Evolutionary conservation across 2,797 vertebrate species (phyloP), one percentile per base, ranked within the genome.

Genomic region (Enteromius fasciolatus): DNA sequence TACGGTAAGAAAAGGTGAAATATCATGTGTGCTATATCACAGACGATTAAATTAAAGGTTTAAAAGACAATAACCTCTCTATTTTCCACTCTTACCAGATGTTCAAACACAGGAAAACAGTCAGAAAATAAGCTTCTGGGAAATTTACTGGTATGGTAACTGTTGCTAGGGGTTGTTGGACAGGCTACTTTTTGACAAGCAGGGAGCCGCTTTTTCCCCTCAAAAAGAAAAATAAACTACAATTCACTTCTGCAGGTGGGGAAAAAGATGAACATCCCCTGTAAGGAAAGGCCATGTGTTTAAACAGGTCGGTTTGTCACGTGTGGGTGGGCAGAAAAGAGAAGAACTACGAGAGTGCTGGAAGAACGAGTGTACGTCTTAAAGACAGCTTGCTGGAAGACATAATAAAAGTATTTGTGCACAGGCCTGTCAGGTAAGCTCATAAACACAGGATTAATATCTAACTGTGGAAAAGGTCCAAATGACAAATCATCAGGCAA

Each of bases 181-280:
- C 52, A 69, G 48, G 25, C 36, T 77, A 68, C 41, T 8, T 41
- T 54, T 28, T 79, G 67, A 68, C 52, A 83, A 86, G 74, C 18
- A 17, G 11, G 73, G 68, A 28, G 46, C 10, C 28, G 41, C 25
- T 46, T 84, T 67, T 50, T 69, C 31, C 64, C 11, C 41, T 64
- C 25, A 23, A 9, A 79, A 84, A 69, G 25, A 18, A 88, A 90
- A 86, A 86, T 72, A 85, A 85, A 85, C 69, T 1, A 41, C 57
- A 85, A 85, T 79, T 75, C 76, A 76, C 61, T 76, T 28, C 41
- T 63, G 46, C 52, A 39, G 44, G 25, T 17, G 14, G 59, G 36
- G 31, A 52, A 75, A 78, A 76, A 77, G 82, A 74, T 83, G 76
- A 87, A 76, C 20, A 75, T 25, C 39, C 75, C 25, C 81, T 23